Base-by-base conservation (phyloP, 1,140 invertebrate genomes). In the Manduca sexta region DNA sequence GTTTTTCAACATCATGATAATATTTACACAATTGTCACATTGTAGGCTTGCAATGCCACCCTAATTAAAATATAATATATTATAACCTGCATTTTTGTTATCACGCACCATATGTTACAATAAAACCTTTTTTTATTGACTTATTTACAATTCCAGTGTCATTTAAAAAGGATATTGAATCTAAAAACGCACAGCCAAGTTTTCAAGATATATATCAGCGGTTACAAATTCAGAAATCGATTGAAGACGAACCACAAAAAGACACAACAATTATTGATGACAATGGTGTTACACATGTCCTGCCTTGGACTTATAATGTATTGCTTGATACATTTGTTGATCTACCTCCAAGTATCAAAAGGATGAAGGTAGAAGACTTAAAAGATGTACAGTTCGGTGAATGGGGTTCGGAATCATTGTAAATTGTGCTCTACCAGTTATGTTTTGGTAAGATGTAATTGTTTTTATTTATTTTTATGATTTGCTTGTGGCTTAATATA, bases 291-390 rank as follows among this genome's bases (percentile, higher is more conserved):
- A 81, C 77, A 11, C 70, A 85, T 60, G 41, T 76, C 2, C 64
- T 86, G 10, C 77, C 80, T 3, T 91, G 90, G 90, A 79, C 59
- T 10, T 88, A 88, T 56, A 87, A 90, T 10, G 47, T 68, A 30
- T 52, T 78, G 38, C 74, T 90, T 38, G 78, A 88, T 31, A 76
- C 62, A 48, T 81, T 84, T 55, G 58, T 70, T 11, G 84, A 87
- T 69, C 70, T 92, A 47, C 90, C 91, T 14, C 89, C 88, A 11
- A 92, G 91, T 16, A 29, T 91, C 11, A 87, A 83, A 57, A 88
- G 87, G 51, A 74, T 91, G 10, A 88, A 82, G 26, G 62, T 75
- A 0, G 81, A 87, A 31, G 86, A 88, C 61, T 88, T 91, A 64
- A 54, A 48, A 7, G 61, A 87, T 62, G 73, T 70, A 10, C 65